Conservation (phyloP, 2,888 invertebrate genomes). For the Drosophila cracens region DNA sequence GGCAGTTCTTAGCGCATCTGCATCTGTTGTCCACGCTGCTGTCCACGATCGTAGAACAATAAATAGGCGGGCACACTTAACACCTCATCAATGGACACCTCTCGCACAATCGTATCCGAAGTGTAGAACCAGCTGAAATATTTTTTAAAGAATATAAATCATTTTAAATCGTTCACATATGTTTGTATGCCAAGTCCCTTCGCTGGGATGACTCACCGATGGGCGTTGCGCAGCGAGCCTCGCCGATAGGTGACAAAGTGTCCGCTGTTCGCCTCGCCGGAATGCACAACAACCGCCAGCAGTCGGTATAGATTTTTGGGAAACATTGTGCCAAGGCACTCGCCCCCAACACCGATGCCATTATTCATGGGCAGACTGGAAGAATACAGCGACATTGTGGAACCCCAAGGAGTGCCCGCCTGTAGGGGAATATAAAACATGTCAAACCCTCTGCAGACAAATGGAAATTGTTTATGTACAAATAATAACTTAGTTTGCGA, state of each 20-base stretch:
- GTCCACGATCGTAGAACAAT: slow-evolving; percentile 93
- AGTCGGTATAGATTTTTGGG: slow-evolving; percentile 90
- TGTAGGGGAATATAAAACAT: slow-evolving; percentile 39
- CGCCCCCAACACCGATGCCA: slow-evolving; percentile 66
- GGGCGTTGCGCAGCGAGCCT: slow-evolving; percentile 86
- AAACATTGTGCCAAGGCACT: slow-evolving; percentile 84
- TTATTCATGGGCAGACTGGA: slow-evolving; percentile 83
- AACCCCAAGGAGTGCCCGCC: slow-evolving; percentile 85
- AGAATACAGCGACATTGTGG: slow-evolving; percentile 84
- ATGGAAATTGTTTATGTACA: neutral
- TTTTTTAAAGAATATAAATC: neutral
- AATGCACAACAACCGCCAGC: slow-evolving; percentile 94
- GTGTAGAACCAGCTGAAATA: slow-evolving; percentile 92
- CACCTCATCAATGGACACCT: slow-evolving; percentile 92
- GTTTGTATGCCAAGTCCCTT: neutral
- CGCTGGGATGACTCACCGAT: slow-evolving; percentile 74
- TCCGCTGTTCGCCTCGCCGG: slow-evolving; percentile 95
- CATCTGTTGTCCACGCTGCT: slow-evolving; percentile 69
- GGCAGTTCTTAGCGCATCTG: slow-evolving; percentile 35
- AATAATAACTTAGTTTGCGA: neutral
- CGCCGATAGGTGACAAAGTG: slow-evolving; percentile 97
- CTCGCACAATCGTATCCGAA: slow-evolving; percentile 93
- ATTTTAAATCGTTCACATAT: neutral
- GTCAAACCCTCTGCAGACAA: neutral
- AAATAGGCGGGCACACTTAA: slow-evolving; percentile 95